A percentile compares a stretch with the other conserved stretches of the same genome.
Evolutionary conservation across 2,888 invertebrate genomes (phyloP).

Genomic region (Luffia ferchaultella): DNA sequence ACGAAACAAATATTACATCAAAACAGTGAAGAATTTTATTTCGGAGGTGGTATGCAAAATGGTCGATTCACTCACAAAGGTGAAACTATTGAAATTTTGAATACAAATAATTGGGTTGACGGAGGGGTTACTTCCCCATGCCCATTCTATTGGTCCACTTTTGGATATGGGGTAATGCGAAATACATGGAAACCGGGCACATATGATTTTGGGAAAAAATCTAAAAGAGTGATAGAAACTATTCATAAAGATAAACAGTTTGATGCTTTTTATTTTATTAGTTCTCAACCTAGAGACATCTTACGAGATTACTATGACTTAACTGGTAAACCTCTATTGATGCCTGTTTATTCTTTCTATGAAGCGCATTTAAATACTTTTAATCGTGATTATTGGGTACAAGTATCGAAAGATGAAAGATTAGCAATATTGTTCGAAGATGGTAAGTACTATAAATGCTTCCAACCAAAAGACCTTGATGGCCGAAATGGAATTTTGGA

Average conservation of each 20-base stretch:
- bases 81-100: constrained; percentile 36
- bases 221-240: constrained; percentile 22
- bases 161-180: constrained; percentile 45
- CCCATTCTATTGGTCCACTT: constrained; percentile 52
- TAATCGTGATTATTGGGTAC: constrained; percentile 55
- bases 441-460: constrained; percentile 44
- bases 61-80: constrained; percentile 52
- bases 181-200: constrained; percentile 49
- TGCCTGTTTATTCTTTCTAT: constrained; percentile 52
- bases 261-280: constrained; percentile 50
- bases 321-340: constrained; percentile 42
- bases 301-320: constrained; percentile 48
- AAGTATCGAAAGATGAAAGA: constrained; percentile 26
- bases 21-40: constrained; percentile 38
- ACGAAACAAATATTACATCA: constrained; percentile 34
- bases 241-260: constrained; percentile 32
- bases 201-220: constrained; percentile 40
- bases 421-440: constrained; percentile 48
- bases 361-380: constrained; percentile 53
- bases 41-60: constrained; percentile 57
- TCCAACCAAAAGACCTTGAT: constrained; percentile 36
- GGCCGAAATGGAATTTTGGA: constrained; percentile 42
- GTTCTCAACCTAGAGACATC: constrained; percentile 30
- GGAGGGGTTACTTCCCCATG: constrained; percentile 50
- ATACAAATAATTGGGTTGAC: constrained; percentile 40